Conservation (phyloP, 2,797 vertebrate species). For the Mormyrops boulengeri region DNA sequence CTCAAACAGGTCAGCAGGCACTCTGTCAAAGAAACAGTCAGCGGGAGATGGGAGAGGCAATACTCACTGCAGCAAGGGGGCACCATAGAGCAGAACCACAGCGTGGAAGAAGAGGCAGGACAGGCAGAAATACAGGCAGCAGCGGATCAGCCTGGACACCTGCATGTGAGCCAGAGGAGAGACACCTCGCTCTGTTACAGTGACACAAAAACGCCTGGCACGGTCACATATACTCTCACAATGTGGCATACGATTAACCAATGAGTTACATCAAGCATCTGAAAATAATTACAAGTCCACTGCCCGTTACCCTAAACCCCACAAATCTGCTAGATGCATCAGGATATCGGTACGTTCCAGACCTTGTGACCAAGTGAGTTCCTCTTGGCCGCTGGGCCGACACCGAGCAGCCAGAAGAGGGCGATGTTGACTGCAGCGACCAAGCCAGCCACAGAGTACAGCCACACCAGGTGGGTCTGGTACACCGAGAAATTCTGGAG, state of each 20-base stretch:
- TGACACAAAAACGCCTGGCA: neutral
- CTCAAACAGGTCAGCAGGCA: neutral
- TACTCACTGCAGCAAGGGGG: slow-evolving; percentile 91
- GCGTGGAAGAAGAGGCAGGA: slow-evolving; percentile 84
- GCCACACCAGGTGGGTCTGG: slow-evolving; percentile 78
- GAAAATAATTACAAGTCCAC: neutral
- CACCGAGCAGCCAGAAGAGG: slow-evolving; percentile 72
- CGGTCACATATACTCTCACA: neutral
- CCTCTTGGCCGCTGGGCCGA: slow-evolving; percentile 72
- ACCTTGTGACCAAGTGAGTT: slow-evolving; percentile 79
- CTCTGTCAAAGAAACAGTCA: neutral
- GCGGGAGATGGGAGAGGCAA: neutral
- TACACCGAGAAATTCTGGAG: slow-evolving; percentile 76
- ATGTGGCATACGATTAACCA: neutral
- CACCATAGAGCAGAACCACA: slow-evolving; percentile 92
- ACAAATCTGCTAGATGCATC: neutral
- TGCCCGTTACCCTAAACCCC: neutral
- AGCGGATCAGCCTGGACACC: slow-evolving; percentile 78
- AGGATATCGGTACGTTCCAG: slow-evolving; percentile 29
- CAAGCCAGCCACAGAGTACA: slow-evolving; percentile 69
- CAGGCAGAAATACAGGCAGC: slow-evolving; percentile 81
- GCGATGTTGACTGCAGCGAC: slow-evolving; percentile 65
- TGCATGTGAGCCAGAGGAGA: slow-evolving; percentile 35
- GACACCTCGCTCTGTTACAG: neutral
- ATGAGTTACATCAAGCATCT: neutral